A percentile compares a stretch with the other conserved stretches of the same genome.
Conservation (phyloP, 1,140 invertebrate genomes). For the Aethina tumida region DNA sequence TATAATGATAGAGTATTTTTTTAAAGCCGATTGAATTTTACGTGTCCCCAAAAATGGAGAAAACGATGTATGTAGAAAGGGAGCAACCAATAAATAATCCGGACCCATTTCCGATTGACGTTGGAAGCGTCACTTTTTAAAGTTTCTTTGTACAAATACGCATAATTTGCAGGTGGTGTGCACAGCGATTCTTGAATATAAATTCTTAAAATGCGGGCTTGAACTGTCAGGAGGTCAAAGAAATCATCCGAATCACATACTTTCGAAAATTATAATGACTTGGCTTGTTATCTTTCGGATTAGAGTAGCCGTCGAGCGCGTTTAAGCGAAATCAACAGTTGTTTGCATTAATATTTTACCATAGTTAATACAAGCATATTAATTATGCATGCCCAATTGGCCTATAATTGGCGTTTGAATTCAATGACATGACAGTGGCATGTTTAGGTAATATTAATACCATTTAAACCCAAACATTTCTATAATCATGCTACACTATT, state of each 20-base stretch:
- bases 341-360: conserved; percentile 32
- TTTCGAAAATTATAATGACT: conserved; percentile 16
- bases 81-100: too few species aligned
- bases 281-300: conserved; percentile 8
- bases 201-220: conserved; percentile 26
- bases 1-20: too few species aligned
- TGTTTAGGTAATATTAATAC: conserved; percentile 32
- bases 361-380: conserved; percentile 30
- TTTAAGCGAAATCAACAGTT: conserved; percentile 29
- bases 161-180: conserved; percentile 10
- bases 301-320: conserved; percentile 8
- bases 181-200: conserved; percentile 24
- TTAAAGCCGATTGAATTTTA: too few species aligned
- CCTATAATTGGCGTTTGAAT: conserved; percentile 33
- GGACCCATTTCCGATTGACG: too few species aligned
- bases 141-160: too few species aligned
- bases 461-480: conserved; percentile 21
- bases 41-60: too few species aligned
- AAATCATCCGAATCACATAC: conserved; percentile 18
- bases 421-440: conserved; percentile 30
- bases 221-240: conserved; percentile 28
- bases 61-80: too few species aligned
- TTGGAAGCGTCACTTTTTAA: too few species aligned
- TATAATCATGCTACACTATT: conserved; percentile 18
- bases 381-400: conserved; percentile 35